These are phyloP conservation scores for Syrrhaptes paradoxus DNA, from an alignment of 2,113 vertebrate species.

Conservation along the genomic window DNA sequence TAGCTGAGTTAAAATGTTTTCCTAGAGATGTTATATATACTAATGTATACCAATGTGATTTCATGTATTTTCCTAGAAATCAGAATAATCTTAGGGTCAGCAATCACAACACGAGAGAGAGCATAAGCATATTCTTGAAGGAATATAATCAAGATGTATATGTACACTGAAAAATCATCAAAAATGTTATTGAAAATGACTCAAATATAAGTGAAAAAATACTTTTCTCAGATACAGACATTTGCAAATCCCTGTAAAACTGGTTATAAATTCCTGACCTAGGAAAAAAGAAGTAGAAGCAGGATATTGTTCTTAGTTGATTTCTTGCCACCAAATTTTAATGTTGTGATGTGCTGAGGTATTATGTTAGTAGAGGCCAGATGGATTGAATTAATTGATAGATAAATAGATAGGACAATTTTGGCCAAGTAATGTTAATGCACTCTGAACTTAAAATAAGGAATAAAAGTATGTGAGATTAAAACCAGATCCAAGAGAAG, in stretches of 20 bases:
- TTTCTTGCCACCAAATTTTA: not conserved
- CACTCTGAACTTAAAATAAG: not conserved
- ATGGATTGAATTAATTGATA: not conserved
- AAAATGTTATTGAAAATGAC: not conserved
- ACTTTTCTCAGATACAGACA: not conserved
- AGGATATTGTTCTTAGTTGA: not conserved
- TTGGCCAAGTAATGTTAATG: not conserved
- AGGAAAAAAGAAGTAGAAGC: not conserved
- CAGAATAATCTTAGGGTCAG: not conserved
- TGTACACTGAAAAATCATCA: not conserved
- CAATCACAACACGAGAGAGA: not conserved
- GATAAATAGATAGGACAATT: not conserved
- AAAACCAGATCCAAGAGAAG: not conserved
- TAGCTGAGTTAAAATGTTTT: not conserved
- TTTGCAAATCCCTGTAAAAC: not conserved
- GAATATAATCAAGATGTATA: not conserved
- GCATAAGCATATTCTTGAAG: not conserved
- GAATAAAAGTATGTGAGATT: not conserved
- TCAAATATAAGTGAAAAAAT: not conserved
- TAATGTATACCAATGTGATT: not conserved
- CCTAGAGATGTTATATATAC: not conserved
- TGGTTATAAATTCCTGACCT: not conserved
- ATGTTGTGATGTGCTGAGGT: not conserved
- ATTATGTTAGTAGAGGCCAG: not conserved
- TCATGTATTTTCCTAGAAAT: conserved; percentile 32